These are phyloP conservation scores for Elysia chlorotica DNA, from an alignment of 1,140 invertebrate genomes.

Conservation along the genomic window DNA sequence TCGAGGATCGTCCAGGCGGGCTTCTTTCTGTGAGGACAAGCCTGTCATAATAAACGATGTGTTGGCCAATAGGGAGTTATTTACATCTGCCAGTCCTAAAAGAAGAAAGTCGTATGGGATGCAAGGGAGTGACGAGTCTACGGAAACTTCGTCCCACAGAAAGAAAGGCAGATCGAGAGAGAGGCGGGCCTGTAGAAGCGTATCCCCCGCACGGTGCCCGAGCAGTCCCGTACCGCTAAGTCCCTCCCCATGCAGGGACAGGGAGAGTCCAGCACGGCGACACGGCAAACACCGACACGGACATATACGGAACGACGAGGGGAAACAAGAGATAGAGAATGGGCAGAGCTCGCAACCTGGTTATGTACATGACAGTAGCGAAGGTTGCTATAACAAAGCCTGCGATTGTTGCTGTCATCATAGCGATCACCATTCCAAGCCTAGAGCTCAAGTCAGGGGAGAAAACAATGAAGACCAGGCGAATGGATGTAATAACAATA, in stretches of 20 bases:
- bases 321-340: background rate
- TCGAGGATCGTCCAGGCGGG: too few species aligned
- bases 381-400: background rate
- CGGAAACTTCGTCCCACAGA: background rate
- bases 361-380: background rate
- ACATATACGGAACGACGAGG: background rate
- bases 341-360: background rate
- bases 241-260: too few species aligned
- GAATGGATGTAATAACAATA: too few species aligned
- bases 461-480: too few species aligned
- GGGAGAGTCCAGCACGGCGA: background rate
- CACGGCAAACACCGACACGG: background rate
- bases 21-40: background rate
- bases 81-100: too few species aligned
- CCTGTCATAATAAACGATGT: slow-evolving; percentile 5
- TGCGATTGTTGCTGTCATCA: too few species aligned
- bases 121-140: background rate
- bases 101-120: background rate
- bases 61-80: background rate
- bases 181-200: too few species aligned
- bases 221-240: too few species aligned
- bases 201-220: too few species aligned
- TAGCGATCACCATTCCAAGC: too few species aligned
- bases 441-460: too few species aligned
- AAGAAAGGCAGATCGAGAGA: too few species aligned